Conservation (phyloP, 2,113 vertebrate genomes). For the Pseudolaguvia tuberculata region DNA sequence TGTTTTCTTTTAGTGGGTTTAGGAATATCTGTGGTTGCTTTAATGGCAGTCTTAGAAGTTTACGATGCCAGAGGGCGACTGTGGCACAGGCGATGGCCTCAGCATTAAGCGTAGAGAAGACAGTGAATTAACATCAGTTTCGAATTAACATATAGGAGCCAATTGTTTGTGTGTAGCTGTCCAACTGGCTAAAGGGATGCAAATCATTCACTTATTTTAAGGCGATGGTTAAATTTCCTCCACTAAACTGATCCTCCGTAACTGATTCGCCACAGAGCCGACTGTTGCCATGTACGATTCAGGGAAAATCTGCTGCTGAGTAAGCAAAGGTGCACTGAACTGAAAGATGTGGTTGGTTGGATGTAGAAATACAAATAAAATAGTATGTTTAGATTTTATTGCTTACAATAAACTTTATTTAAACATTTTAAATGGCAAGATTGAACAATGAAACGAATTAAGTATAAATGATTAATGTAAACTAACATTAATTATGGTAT, state of each 20-base stretch:
- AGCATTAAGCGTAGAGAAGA: neutral
- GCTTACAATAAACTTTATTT: too few species aligned
- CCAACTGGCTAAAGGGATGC: constrained; percentile 8
- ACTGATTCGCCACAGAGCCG: constrained; percentile 6
- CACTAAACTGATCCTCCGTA: neutral
- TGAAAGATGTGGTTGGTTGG: too few species aligned
- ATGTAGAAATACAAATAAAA: too few species aligned
- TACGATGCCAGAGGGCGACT: constrained; percentile 24
- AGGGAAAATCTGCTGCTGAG: constrained; percentile 5
- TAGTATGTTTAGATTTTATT: too few species aligned
- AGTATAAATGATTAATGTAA: too few species aligned
- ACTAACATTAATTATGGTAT: too few species aligned
- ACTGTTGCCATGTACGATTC: neutral
- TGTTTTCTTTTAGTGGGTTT: constrained; percentile 33
- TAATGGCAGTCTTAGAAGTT: constrained; percentile 28
- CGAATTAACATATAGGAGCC: constrained; percentile 25
- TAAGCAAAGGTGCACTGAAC: constrained; percentile 1
- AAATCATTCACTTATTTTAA: constrained; percentile 17
- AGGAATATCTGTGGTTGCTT: constrained; percentile 43
- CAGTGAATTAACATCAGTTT: constrained; percentile 22
- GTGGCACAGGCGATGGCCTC: constrained; percentile 10
- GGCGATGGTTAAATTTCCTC: constrained; percentile 6
- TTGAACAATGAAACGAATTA: too few species aligned
- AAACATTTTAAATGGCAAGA: too few species aligned
- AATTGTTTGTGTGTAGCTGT: neutral